Evolutionary conservation across 1,140 invertebrate species (phyloP), one percentile per base, ranked within the genome.

Genomic region (Asobara japonica): DNA sequence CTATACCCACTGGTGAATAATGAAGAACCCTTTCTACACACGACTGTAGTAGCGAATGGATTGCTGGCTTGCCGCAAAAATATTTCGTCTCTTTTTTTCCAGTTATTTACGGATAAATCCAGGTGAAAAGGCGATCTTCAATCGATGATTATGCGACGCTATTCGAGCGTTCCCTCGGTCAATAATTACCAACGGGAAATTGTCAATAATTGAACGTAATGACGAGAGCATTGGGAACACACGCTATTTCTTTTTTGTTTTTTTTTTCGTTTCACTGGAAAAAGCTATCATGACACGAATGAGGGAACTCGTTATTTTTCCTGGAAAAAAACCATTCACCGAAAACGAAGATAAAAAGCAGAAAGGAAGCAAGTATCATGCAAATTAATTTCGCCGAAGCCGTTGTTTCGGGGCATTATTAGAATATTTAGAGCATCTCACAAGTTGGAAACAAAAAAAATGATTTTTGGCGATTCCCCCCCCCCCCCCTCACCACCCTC

Each of bases 1-100:
- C 27, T 67, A 30, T 67, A 67, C 41, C 51, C 41, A 45, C 41
- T 41, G 36, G 22, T 67, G 36, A 67, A 67, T 67, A 67, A 67
- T 67, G 36, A 29, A 67, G n/a, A 67, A 67, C 18, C 41, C 22
- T 67, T 45, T 56, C 6, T 45, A 22, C 51, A 56, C 51, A 56
- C 51, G 20, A 56, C 25, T 22, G 7, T 25, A 56, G 20, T 27
- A 20, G 18, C 7, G 11, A 10, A 25, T 56, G 18, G 51, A 22
- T 56, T 16, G n/a, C n/a, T 45, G 5, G 41, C 8, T 45, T 45
- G 41, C 51, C 51, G 6, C 51, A 10, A 6, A 56, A 7, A 22
- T 56, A 56, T 56, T 25, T 56, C 22, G 51, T 56, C 18, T 56
- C 22, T 56, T 56, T 25, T 56, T 11, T 36, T 56, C 13, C 22